phyloP scores from a whole-genome alignment of 2,888 invertebrate genomes.

The Leptinotarsa haldemani region DNA sequence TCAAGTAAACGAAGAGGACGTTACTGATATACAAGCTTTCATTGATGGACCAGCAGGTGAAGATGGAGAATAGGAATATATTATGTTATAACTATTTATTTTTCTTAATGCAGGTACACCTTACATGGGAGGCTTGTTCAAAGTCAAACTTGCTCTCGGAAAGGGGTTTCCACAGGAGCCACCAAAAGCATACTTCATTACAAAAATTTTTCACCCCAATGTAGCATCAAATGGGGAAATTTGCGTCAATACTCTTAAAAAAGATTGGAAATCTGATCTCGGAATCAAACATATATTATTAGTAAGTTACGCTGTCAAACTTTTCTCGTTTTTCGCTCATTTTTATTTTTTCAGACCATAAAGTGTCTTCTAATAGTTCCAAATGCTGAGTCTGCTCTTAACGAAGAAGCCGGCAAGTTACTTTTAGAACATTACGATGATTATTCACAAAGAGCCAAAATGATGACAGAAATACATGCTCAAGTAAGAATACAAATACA shows the following conservation, averaged over 20 bases:
- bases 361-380: conserved; percentile 97
- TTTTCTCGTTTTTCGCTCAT: conserved; percentile 18
- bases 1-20: conserved; percentile 89
- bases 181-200: conserved; percentile 93
- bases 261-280: conserved; percentile 96
- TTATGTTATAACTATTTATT: conserved; percentile 4
- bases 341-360: conserved; percentile 75
- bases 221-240: conserved; percentile 94
- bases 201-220: conserved; percentile 97
- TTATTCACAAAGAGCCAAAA: conserved; percentile 87
- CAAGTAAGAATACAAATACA: conserved; percentile 66
- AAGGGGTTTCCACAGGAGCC: conserved; percentile 94
- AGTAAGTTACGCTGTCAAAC: conserved; percentile 66
- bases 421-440: conserved; percentile 92
- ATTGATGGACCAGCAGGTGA: conserved; percentile 84
- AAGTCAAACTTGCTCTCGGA: conserved; percentile 88
- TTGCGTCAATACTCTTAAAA: conserved; percentile 95
- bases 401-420: conserved; percentile 96
- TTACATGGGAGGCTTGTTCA: conserved; percentile 89
- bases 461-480: conserved; percentile 94
- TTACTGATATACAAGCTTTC: conserved; percentile 92
- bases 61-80: not conserved
- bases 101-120: conserved; percentile 77
- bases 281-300: conserved; percentile 94
- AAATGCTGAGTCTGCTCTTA: conserved; percentile 96